These are phyloP conservation scores for Tetramorium parvispinum DNA, from an alignment of 1,140 invertebrate species.

Conservation along the genomic window DNA sequence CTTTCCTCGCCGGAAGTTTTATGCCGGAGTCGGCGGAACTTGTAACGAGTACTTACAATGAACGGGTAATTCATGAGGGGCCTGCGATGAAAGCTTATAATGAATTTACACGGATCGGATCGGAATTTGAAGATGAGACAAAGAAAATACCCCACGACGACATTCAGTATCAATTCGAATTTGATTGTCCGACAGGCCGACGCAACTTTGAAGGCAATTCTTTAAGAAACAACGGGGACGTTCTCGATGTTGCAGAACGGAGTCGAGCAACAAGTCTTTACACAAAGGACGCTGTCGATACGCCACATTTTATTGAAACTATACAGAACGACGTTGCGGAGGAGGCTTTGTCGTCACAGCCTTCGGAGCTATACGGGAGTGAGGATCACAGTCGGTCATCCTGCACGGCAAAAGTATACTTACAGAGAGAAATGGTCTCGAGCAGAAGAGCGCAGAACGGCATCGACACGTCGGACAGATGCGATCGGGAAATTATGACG, in stretches of 20 bases:
- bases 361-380: slow-evolving; percentile 14
- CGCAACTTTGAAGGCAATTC: background rate
- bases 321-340: background rate
- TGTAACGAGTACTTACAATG: background rate
- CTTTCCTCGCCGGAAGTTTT: slow-evolving; percentile 18
- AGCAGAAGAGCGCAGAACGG: background rate
- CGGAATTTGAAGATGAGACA: background rate
- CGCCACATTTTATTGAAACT: background rate
- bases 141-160: background rate
- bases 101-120: background rate
- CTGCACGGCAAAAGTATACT: background rate
- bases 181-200: background rate
- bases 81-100: background rate
- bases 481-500: slow-evolving; percentile 10
- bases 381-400: slow-evolving; percentile 26
- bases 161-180: background rate
- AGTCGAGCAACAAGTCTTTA: background rate
- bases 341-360: slow-evolving; percentile 9
- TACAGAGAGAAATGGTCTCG: background rate
- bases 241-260: background rate
- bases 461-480: background rate
- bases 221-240: background rate
- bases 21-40: background rate
- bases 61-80: background rate
- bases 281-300: background rate